phyloP scores from a whole-genome alignment of 1,140 invertebrate species.

The Sinella curviseta region DNA sequence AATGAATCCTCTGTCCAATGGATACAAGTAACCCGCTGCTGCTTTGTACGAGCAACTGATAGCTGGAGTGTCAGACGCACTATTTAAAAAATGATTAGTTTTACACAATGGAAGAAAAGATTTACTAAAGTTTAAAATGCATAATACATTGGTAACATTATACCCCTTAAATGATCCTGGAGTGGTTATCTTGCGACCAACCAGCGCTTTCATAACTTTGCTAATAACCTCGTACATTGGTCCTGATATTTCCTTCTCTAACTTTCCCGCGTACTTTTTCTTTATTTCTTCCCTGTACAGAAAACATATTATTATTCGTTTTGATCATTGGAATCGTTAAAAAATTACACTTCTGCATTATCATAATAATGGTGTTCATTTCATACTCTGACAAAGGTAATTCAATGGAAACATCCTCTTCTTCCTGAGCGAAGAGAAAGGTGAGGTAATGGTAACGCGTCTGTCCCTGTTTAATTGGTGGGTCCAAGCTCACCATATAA shows the following conservation, averaged over 20 bases:
- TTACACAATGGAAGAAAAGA: no score
- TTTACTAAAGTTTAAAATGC: no score
- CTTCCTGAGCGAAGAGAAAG: conserved; percentile 82
- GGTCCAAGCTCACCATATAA: conserved; percentile 96
- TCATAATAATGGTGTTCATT: no score
- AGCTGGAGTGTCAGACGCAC: conserved; percentile 86
- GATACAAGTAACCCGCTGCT: conserved; percentile 95
- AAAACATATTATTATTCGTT: background rate
- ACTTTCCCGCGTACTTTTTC: conserved; percentile 91
- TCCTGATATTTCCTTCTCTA: conserved; percentile 87
- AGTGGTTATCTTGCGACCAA: conserved; percentile 90
- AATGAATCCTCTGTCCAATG: conserved; percentile 97
- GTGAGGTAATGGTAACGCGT: conserved; percentile 95
- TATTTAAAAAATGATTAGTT: conserved; percentile 56
- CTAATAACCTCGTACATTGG: conserved; percentile 93
- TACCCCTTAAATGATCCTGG: conserved; percentile 90
- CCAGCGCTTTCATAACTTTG: conserved; percentile 93
- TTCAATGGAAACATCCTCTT: conserved; percentile 82
- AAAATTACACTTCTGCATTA: no score
- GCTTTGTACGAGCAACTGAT: conserved; percentile 97
- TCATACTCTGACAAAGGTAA: conserved; percentile 81
- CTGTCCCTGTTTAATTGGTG: conserved; percentile 99
- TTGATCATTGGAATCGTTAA: background rate
- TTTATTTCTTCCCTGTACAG: conserved; percentile 76
- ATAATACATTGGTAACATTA: conserved; percentile 47